Evolutionary conservation across 2,113 vertebrate genomes (phyloP), one percentile per base, ranked within the genome.

Genomic region (Crocuta crocuta): DNA sequence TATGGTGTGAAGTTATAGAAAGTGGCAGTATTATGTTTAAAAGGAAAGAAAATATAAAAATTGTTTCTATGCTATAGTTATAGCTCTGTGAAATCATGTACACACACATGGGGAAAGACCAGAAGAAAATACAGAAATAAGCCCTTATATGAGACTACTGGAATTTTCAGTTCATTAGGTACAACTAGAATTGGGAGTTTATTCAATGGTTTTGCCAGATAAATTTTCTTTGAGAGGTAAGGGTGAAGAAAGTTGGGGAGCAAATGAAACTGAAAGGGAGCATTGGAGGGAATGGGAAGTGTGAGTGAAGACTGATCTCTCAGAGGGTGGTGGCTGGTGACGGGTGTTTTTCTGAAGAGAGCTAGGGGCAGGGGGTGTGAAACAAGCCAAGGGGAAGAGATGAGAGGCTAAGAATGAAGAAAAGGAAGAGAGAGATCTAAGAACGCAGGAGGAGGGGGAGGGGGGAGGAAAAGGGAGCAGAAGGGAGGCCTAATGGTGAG

Each of bases 101-200:
- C 53, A n/a, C 13, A 19, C 53, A n/a, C 7, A 80, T 33, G 17
- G 11, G 39, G 2, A 84, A 91, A 74, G 74, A 91, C 8, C 45
- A 63, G 76, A 58, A 88, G 31, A 71, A 96, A 96, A 90, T 26
- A n/a, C 19, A 39, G 90, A 86, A 89, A 39, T 55, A 71, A 21
- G 12, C 19, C n/a, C 63, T 66, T n/a, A n/a, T 21, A 28, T 39
- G 23, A 94, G 39, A 21, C 39, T 71, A 50, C 11, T 58, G 12
- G 24, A 31, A 43, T 61, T 88, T 68, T 58, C 33, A 35, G 26
- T 74, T 73, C 35, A 23, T 73, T 39, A 73, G 70, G 19, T 23
- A 23, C 70, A 73, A 73, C 70, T 39, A 73, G 35, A 73, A 39
- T 78, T 86, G 50, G 81, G 68, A 71, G 15, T 71, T 85, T 58